Conservation (phyloP, 2,888 invertebrate genomes). For the Lordiphosa andalusiaca region DNA sequence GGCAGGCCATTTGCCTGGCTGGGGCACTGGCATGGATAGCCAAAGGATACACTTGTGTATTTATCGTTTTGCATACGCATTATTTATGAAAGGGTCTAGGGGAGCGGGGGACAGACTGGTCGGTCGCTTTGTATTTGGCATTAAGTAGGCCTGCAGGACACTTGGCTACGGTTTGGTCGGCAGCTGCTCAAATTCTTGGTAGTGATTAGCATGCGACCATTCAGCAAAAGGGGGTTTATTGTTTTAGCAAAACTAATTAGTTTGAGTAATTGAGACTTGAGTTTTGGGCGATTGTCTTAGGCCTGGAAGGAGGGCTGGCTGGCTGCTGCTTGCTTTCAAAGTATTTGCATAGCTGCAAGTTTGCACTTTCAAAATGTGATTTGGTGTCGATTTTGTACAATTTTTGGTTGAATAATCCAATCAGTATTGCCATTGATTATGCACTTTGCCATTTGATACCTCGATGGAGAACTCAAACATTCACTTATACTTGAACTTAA, state of each 20-base stretch:
- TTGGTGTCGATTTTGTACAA: no score
- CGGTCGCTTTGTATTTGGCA: slow-evolving; percentile 25
- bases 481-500: no score
- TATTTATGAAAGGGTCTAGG: slow-evolving; percentile 58
- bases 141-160: slow-evolving; percentile 44
- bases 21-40: slow-evolving; percentile 7
- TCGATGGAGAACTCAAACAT: no score
- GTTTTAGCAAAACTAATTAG: slow-evolving; percentile 68
- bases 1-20: slow-evolving; percentile 33
- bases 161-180: slow-evolving; percentile 5
- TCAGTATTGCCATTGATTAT: no score
- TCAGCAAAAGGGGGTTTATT: slow-evolving; percentile 47
- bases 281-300: slow-evolving; percentile 1
- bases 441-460: no score
- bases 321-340: no score
- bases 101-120: slow-evolving; percentile 7
- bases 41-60: slow-evolving; percentile 51
- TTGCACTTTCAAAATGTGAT: no score
- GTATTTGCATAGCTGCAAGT: no score
- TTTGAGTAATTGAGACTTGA: slow-evolving; percentile 64
- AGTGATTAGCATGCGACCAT: slow-evolving; percentile 61
- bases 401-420: no score
- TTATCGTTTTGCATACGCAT: slow-evolving; percentile 70
- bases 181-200: slow-evolving; percentile 53
- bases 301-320: no score